Conservation (phyloP, 2,797 vertebrate species). For the Periparus ater region DNA sequence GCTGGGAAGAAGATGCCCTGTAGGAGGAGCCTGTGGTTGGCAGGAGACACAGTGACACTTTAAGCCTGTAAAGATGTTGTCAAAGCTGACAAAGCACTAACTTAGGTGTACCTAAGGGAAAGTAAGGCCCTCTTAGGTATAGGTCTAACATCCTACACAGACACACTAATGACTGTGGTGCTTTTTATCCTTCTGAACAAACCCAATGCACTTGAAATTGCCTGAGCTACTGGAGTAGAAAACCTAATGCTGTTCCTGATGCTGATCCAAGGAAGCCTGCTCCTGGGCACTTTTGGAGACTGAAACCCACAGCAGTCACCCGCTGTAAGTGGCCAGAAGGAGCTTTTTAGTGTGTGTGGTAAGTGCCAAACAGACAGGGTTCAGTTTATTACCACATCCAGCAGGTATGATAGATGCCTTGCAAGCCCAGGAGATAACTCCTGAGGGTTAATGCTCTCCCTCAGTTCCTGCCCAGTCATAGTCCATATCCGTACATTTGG, state of each 20-base stretch:
- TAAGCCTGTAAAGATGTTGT: not conserved
- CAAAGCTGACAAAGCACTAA: not conserved
- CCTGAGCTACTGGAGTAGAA: not conserved
- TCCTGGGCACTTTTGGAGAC: not conserved
- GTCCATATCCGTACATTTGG: not conserved
- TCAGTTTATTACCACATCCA: not conserved
- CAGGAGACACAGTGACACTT: not conserved
- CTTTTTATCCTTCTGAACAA: not conserved
- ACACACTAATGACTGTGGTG: not conserved
- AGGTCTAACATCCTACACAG: not conserved
- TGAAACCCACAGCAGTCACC: not conserved
- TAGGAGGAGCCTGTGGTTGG: not conserved
- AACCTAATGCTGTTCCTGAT: not conserved
- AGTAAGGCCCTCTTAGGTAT: not conserved
- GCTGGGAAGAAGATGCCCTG: not conserved
- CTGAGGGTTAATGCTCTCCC: not conserved
- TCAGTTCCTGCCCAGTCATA: not conserved
- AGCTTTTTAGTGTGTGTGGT: fast-evolving
- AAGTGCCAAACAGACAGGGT: not conserved
- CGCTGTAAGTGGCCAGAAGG: not conserved
- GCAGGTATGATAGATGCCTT: not conserved
- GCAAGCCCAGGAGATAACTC: not conserved
- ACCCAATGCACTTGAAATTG: not conserved
- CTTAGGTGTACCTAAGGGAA: not conserved
- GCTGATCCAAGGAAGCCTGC: not conserved